These are phyloP conservation scores for Micromesistius poutassou DNA, from an alignment of 2,797 vertebrate species.

Conservation along the genomic window DNA sequence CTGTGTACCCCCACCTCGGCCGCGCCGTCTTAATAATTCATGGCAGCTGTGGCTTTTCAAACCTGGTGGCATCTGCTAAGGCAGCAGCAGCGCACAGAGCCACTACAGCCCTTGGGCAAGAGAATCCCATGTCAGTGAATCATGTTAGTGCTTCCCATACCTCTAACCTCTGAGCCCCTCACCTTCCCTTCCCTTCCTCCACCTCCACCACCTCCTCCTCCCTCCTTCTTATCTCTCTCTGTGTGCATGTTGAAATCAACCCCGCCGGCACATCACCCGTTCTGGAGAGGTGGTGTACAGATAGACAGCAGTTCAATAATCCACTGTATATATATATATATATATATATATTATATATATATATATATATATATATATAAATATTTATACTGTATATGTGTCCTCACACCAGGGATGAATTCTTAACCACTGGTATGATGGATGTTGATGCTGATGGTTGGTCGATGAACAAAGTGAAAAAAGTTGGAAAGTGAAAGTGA, in stretches of 20 bases:
- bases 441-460: constrained; percentile 51
- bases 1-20: constrained; percentile 22
- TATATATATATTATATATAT: not conserved
- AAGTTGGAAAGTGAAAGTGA: constrained; percentile 5
- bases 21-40: constrained; percentile 60
- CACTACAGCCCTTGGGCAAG: constrained; percentile 41
- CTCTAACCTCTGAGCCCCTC: not conserved
- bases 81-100: constrained; percentile 38
- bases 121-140: constrained; percentile 33
- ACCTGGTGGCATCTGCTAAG: constrained; percentile 44
- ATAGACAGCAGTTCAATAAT: constrained; percentile 62
- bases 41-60: constrained; percentile 32
- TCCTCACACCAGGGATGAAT: constrained; percentile 18
- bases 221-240: not conserved
- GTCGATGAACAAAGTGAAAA: constrained; percentile 33
- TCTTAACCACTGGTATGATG: constrained; percentile 34
- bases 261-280: not conserved
- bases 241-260: constrained; percentile 2
- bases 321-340: not conserved
- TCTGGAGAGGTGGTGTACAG: constrained; percentile 38
- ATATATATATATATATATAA: too few relatives aligned
- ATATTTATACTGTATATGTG: not conserved
- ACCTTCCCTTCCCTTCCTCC: not conserved
- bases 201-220: not conserved
- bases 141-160: constrained; percentile 23